Conservation (phyloP, 2,888 invertebrate genomes). For the Mesorhabditis spiculigera region DNA sequence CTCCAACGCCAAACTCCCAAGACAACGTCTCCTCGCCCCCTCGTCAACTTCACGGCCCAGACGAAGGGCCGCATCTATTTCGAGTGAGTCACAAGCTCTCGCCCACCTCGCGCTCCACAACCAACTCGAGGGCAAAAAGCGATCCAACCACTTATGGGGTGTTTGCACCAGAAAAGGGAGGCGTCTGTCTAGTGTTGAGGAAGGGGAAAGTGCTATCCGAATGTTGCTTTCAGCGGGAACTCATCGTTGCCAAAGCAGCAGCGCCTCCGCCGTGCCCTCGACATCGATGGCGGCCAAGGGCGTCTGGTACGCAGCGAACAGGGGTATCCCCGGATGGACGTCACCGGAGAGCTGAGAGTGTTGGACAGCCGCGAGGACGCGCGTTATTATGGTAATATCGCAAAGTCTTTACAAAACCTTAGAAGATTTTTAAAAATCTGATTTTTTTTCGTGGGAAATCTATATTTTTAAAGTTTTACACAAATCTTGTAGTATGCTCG, state of each 20-base stretch:
- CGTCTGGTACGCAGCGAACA: slow-evolving; percentile 10
- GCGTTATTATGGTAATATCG: slow-evolving; percentile 38
- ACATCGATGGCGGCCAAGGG: slow-evolving; percentile 14
- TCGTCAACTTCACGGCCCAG: not conserved
- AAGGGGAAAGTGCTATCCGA: not conserved
- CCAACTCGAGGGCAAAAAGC: not conserved
- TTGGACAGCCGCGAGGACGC: slow-evolving; percentile 52
- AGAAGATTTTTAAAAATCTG: no score
- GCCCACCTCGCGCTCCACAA: not conserved
- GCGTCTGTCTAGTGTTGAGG: not conserved
- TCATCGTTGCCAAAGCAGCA: slow-evolving; percentile 12
- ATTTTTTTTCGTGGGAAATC: no score
- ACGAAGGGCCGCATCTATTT: not conserved
- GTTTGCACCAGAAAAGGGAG: not conserved
- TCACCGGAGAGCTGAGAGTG: slow-evolving; percentile 52
- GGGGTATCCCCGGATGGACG: slow-evolving; percentile 38
- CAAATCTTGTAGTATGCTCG: no score
- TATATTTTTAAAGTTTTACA: no score
- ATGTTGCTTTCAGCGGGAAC: no score
- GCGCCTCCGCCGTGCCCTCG: slow-evolving; percentile 24
- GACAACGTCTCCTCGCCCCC: slow-evolving; percentile 8
- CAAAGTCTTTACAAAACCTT: no score
- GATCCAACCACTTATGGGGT: not conserved
- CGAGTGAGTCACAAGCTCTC: not conserved
- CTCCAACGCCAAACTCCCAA: slow-evolving; percentile 13